Evolutionary conservation across 2,113 vertebrate species (phyloP).

Genomic region (Athene cunicularia): DNA sequence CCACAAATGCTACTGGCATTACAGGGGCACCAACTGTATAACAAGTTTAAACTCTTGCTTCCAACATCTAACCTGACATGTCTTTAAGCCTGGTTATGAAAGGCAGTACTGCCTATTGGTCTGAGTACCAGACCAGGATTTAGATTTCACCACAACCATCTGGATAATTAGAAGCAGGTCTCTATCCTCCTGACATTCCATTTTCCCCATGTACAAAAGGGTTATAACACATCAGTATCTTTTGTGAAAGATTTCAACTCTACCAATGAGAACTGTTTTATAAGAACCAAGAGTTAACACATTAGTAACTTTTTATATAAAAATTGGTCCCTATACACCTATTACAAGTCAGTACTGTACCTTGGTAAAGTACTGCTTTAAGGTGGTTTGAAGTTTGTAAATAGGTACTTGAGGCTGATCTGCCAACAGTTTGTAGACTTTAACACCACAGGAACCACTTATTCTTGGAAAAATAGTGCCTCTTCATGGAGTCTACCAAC

Average conservation of each 20-base stretch:
- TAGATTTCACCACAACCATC: background rate
- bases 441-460: background rate
- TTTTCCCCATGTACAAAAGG: background rate
- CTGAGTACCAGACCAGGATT: background rate
- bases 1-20: background rate
- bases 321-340: background rate
- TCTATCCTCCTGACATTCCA: background rate
- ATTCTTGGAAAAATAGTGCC: background rate
- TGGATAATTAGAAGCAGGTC: background rate
- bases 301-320: background rate
- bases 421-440: background rate
- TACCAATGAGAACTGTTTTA: background rate
- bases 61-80: background rate
- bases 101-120: background rate
- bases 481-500: background rate
- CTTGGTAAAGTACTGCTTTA: background rate
- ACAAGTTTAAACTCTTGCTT: background rate
- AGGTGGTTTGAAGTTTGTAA: background rate
- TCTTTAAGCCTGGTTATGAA: background rate
- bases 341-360: background rate
- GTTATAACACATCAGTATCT: background rate
- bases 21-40: background rate
- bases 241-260: background rate
- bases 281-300: background rate
- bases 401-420: background rate